Percentiles rank a stretch among this genome's conserved stretches.
Conservation (phyloP, 2,888 invertebrate genomes). For the Ectobius pallidus region DNA sequence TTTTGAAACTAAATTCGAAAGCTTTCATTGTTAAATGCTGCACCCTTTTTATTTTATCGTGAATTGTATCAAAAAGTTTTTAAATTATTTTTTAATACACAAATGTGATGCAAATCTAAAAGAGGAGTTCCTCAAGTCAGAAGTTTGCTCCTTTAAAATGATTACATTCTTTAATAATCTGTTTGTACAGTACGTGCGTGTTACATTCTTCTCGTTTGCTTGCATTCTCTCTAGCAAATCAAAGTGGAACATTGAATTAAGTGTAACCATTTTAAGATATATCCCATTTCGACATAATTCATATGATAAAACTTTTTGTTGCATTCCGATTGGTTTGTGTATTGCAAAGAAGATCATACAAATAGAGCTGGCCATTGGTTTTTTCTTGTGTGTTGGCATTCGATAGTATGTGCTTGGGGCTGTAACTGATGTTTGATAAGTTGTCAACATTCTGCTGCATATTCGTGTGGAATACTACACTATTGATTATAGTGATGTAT, state of each 20-base stretch:
- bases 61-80: slow-evolving; percentile 10
- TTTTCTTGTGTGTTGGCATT: slow-evolving; percentile 21
- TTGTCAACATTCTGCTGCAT: neutral
- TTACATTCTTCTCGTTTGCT: slow-evolving; percentile 10
- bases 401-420: neutral
- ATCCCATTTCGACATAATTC: too few species aligned
- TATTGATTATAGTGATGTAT: slow-evolving; percentile 8
- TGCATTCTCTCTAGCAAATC: neutral
- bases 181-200: slow-evolving; percentile 26
- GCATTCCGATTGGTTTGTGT: slow-evolving; percentile 38
- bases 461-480: neutral
- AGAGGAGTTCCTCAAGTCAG: slow-evolving; percentile 6
- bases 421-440: neutral
- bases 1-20: slow-evolving; percentile 9
- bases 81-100: slow-evolving; percentile 11
- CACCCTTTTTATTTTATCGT: slow-evolving; percentile 20
- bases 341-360: neutral
- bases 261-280: too few species aligned
- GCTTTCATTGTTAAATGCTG: slow-evolving; percentile 21
- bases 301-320: slow-evolving; percentile 38
- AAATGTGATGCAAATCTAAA: slow-evolving; percentile 10
- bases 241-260: slow-evolving; percentile 52
- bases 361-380: slow-evolving; percentile 18
- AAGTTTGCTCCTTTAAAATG: neutral
- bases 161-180: neutral